Evolutionary conservation across 2,797 vertebrate species (phyloP).

Genomic region (Urosaurus nigricauda): DNA sequence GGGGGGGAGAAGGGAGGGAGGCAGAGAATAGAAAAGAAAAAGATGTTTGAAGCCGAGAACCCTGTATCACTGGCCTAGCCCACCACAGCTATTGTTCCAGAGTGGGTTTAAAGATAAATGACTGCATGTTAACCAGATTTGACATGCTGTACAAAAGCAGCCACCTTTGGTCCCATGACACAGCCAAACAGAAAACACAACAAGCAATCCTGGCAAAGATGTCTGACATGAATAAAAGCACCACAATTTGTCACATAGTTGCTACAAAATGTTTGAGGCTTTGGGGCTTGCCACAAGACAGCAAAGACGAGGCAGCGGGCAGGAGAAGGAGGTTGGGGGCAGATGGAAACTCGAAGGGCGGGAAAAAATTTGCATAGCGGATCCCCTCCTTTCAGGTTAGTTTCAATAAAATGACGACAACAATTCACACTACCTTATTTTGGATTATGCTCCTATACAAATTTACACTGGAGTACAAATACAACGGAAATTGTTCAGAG

Average conservation of each 20-base stretch:
- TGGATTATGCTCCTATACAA: not conserved
- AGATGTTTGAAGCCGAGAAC: slow-evolving; percentile 70
- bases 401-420: slow-evolving; percentile 50
- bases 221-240: slow-evolving; percentile 82
- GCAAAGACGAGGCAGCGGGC: slow-evolving; percentile 71
- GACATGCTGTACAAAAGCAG: slow-evolving; percentile 93
- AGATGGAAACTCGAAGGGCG: slow-evolving; percentile 33
- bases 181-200: slow-evolving; percentile 87
- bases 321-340: slow-evolving; percentile 22
- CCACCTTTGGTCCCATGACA: slow-evolving; percentile 93
- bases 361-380: slow-evolving; percentile 60
- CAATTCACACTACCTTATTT: slow-evolving; percentile 42
- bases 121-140: slow-evolving; percentile 94
- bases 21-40: not conserved
- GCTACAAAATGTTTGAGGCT: slow-evolving; percentile 85
- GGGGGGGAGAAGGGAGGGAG: not conserved
- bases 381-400: slow-evolving; percentile 59
- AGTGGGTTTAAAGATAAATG: slow-evolving; percentile 90
- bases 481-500: not conserved
- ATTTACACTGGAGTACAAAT: not conserved
- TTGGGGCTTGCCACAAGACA: slow-evolving; percentile 81
- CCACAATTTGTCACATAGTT: slow-evolving; percentile 86
- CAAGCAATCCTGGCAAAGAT: slow-evolving; percentile 85
- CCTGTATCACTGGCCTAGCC: slow-evolving; percentile 74
- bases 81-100: slow-evolving; percentile 82